Evolutionary conservation across 2,888 invertebrate genomes (phyloP).

Genomic region (Choristoneura rosaceana): DNA sequence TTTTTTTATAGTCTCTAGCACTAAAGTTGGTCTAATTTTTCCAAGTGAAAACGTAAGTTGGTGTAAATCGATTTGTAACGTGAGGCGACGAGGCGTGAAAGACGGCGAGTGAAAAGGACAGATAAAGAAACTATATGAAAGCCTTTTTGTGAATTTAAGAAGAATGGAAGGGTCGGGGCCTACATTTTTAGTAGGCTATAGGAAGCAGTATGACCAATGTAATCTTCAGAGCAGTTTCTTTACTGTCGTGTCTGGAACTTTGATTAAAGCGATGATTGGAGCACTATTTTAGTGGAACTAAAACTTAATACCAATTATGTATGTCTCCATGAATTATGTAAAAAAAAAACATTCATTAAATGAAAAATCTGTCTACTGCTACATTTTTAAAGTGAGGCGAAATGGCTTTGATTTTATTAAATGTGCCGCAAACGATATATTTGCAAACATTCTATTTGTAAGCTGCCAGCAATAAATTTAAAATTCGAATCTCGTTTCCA

Average conservation of each 20-base stretch:
- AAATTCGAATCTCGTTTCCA: conserved; percentile 30
- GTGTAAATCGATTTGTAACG: conserved; percentile 22
- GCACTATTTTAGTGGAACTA: background rate
- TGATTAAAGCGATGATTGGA: background rate
- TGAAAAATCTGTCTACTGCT: background rate
- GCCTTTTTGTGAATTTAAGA: conserved; percentile 21
- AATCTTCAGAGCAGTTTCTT: background rate
- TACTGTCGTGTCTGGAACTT: background rate
- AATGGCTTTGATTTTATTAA: conserved; percentile 11
- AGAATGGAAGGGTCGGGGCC: conserved; percentile 22
- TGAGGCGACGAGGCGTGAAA: conserved; percentile 22
- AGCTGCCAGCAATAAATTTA: conserved; percentile 33
- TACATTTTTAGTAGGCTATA: conserved; percentile 1
- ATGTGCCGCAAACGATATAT: conserved; percentile 9
- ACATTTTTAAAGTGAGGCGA: conserved; percentile 4
- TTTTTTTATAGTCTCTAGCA: background rate
- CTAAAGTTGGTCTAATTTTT: background rate
- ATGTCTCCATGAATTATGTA: no score
- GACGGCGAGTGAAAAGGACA: conserved; percentile 30
- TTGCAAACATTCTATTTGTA: conserved; percentile 30
- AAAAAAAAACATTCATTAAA: background rate
- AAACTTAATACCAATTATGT: background rate
- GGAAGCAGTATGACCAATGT: background rate
- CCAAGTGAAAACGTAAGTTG: conserved; percentile 7
- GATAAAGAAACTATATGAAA: conserved; percentile 31